These are phyloP conservation scores for Hystrix brachyura DNA, from an alignment of 2,113 vertebrate genomes.

Conservation along the genomic window DNA sequence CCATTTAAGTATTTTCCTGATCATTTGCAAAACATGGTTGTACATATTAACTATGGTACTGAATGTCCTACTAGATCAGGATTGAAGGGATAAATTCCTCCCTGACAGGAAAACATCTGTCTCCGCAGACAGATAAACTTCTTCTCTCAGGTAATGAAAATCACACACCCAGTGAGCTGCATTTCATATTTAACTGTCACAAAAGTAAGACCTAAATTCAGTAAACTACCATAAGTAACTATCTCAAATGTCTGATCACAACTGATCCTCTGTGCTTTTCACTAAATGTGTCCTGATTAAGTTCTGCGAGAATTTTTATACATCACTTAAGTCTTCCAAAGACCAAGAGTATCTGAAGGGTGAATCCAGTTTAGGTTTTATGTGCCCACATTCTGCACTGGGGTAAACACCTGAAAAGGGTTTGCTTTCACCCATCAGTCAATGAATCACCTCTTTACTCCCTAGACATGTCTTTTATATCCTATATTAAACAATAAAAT, in stretches of 20 bases:
- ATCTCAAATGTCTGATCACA: constrained; percentile 28
- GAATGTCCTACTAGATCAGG: not conserved
- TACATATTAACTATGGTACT: constrained; percentile 30
- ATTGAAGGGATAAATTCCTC: constrained; percentile 33
- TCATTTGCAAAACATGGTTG: constrained; percentile 55
- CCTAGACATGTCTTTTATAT: not conserved
- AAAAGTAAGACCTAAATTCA: constrained; percentile 69
- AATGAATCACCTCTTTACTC: constrained; percentile 3
- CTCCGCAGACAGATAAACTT: constrained; percentile 13
- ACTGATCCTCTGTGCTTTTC: constrained; percentile 1
- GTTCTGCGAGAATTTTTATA: constrained; percentile 55
- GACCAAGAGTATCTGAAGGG: constrained; percentile 34
- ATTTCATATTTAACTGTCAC: constrained; percentile 59
- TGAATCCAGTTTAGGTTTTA: constrained; percentile 24
- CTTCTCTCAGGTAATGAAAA: constrained; percentile 49
- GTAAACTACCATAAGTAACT: constrained; percentile 45
- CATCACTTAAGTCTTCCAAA: constrained; percentile 24
- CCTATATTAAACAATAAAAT: constrained; percentile 4
- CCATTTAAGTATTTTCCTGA: constrained; percentile 48
- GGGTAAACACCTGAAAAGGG: not conserved
- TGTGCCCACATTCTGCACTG: constrained; percentile 1
- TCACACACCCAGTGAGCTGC: not conserved
- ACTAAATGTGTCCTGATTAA: constrained; percentile 52
- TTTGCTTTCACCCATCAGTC: not conserved
- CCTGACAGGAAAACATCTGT: constrained; percentile 32